Evolutionary conservation across 2,797 vertebrate genomes (phyloP).

Genomic region (Arrhamphus sclerolepis): DNA sequence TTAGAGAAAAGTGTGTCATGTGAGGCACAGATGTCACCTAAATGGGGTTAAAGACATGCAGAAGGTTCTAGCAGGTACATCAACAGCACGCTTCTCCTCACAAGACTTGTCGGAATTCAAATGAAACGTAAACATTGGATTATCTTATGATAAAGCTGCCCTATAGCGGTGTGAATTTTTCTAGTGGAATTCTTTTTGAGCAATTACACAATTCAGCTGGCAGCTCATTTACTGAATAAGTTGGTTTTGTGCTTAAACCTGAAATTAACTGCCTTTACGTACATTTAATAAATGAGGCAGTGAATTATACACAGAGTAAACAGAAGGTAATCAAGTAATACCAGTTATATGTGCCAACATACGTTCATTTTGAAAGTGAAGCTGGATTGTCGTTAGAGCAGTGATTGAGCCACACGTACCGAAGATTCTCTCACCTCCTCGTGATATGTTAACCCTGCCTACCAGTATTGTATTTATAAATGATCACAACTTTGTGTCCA

Average conservation of each 20-base stretch:
- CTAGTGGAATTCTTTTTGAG: too few species aligned
- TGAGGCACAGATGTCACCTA: too few species aligned
- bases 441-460: slow-evolving; percentile 62
- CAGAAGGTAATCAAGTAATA: not conserved
- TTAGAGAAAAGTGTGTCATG: too few species aligned
- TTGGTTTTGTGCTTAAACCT: not conserved
- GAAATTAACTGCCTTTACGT: not conserved
- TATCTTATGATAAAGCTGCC: not conserved
- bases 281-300: slow-evolving; percentile 24
- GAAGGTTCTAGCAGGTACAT: too few species aligned
- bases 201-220: too few species aligned
- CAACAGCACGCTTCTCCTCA: too few species aligned
- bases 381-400: slow-evolving; percentile 29
- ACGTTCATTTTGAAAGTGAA: slow-evolving; percentile 14
- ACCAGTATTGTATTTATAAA: slow-evolving; percentile 72
- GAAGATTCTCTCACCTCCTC: slow-evolving; percentile 45
- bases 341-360: too few species aligned
- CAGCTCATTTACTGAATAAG: slow-evolving; percentile 9
- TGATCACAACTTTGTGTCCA: slow-evolving; percentile 48
- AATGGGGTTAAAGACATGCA: too few species aligned
- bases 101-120: too few species aligned
- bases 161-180: too few species aligned
- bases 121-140: not conserved
- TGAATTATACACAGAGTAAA: not conserved
- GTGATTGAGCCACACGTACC: slow-evolving; percentile 73